Evolutionary conservation across 2,797 vertebrate genomes (phyloP).

Genomic region (Odontamblyopus lacepedii): DNA sequence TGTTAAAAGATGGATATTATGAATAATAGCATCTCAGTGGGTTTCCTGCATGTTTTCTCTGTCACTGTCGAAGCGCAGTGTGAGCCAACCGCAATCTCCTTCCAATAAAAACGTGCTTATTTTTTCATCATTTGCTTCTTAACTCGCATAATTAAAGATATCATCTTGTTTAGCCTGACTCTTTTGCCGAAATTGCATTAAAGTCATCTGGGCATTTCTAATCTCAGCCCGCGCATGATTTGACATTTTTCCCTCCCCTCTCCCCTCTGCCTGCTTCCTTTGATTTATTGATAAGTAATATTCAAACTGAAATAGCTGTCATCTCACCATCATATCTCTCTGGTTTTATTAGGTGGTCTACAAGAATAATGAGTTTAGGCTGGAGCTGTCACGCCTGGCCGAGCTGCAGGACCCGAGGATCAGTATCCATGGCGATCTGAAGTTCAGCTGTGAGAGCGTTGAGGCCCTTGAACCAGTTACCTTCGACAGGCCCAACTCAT

Average conservation of each 20-base stretch:
- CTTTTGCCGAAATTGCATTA: conserved; percentile 19
- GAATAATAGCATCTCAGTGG: conserved; percentile 41
- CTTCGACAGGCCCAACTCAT: conserved; percentile 85
- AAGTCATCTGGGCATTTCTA: conserved; percentile 28
- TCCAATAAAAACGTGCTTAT: conserved; percentile 12
- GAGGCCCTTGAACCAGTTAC: conserved; percentile 90
- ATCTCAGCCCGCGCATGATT: conserved; percentile 35
- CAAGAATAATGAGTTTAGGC: conserved; percentile 96
- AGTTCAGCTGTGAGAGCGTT: conserved; percentile 90
- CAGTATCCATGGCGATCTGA: conserved; percentile 88
- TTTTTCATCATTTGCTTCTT: conserved; percentile 17
- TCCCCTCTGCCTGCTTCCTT: conserved; percentile 24
- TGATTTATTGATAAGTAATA: conserved; percentile 55
- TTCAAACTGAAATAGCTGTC: conserved; percentile 42
- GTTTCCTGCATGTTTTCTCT: conserved; percentile 30
- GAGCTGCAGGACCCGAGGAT: conserved; percentile 88
- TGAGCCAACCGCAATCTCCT: conserved; percentile 5
- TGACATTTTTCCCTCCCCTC: conserved; percentile 12
- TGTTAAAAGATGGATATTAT: conserved; percentile 10
- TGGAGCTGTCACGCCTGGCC: conserved; percentile 91
- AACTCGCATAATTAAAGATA: conserved; percentile 29
- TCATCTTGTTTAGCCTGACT: conserved; percentile 27
- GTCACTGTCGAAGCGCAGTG: conserved; percentile 26
- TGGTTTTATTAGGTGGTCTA: conserved; percentile 85
- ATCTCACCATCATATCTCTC: conserved; percentile 50